Evolutionary conservation across 92 coral and sea anemone genomes (phyloP).

Genomic region (Diadumene lineata): DNA sequence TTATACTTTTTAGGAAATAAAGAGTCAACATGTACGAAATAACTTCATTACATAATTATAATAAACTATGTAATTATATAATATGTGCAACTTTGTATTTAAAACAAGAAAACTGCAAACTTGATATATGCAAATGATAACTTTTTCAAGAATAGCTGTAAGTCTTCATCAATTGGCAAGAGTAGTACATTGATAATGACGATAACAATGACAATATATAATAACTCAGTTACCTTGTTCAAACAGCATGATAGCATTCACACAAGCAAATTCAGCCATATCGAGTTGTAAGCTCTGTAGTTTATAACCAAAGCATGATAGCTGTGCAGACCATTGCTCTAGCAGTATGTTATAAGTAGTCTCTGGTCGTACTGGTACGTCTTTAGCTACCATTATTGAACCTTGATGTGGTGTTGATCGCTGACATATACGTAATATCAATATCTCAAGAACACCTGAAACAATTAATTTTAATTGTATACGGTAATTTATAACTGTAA

Average conservation of each 20-base stretch:
- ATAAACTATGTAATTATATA: too few species aligned
- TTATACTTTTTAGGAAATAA: too few species aligned
- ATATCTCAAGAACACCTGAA: slow-evolving; percentile 79
- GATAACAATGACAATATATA: too few species aligned
- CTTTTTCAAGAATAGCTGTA: too few species aligned
- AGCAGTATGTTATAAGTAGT: slow-evolving; percentile 73
- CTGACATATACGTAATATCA: slow-evolving; percentile 87
- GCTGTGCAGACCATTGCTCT: slow-evolving; percentile 85
- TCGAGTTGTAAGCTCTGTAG: slow-evolving; percentile 89
- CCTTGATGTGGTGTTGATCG: slow-evolving; percentile 90
- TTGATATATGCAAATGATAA: too few species aligned
- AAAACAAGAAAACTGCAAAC: too few species aligned
- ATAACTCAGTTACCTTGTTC: slow-evolving; percentile 96
- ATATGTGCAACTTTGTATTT: too few species aligned
- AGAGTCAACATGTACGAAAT: too few species aligned
- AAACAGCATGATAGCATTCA: slow-evolving; percentile 89
- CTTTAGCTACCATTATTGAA: slow-evolving; percentile 86
- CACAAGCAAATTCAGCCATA: slow-evolving; percentile 96
- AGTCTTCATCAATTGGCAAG: too few species aligned
- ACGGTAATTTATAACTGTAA: too few species aligned
- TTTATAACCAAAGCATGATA: slow-evolving; percentile 87
- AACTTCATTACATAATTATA: too few species aligned
- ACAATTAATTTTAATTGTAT: background rate
- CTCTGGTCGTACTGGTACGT: slow-evolving; percentile 77
- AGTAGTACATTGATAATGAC: too few species aligned